Evolutionary conservation across 2,888 invertebrate genomes (phyloP).

Genomic region (Carcina quercana): DNA sequence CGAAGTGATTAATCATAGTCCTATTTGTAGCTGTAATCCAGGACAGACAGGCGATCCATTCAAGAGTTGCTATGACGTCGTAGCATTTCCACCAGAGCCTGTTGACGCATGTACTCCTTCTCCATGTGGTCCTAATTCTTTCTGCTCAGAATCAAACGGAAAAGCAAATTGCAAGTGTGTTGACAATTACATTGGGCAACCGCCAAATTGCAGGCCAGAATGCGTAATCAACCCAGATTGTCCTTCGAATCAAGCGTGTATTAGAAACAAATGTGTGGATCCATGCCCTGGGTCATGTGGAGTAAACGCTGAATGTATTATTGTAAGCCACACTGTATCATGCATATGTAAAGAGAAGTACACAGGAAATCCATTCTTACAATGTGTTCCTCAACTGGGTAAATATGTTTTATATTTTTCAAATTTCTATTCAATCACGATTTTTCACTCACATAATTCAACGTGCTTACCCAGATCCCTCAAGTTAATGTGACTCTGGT

Average conservation of each 20-base stretch:
- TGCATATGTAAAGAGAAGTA: conserved; percentile 85
- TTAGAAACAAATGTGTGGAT: conserved; percentile 86
- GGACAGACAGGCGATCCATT: conserved; percentile 88
- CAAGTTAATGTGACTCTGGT: too few species aligned
- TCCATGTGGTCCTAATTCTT: conserved; percentile 88
- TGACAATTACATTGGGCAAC: conserved; percentile 84
- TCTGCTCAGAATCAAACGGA: conserved; percentile 79
- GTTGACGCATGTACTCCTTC: conserved; percentile 81
- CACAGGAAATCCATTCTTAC: conserved; percentile 88
- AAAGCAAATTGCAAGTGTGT: conserved; percentile 84
- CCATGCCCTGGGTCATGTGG: conserved; percentile 90
- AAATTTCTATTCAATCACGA: too few species aligned
- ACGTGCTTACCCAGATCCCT: too few species aligned
- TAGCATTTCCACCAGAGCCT: conserved; percentile 40
- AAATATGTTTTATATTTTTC: conserved; percentile 11
- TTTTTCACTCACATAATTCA: too few species aligned
- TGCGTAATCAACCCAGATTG: conserved; percentile 89
- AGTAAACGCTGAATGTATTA: conserved; percentile 84
- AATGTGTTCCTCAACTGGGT: conserved; percentile 79
- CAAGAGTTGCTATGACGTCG: conserved; percentile 78
- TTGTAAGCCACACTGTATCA: conserved; percentile 86
- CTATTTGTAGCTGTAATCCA: conserved; percentile 86
- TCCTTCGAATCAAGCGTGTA: conserved; percentile 83
- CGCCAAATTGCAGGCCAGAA: conserved; percentile 88
- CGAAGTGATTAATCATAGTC: conserved; percentile 89